Conservation (phyloP, 2,797 vertebrate genomes). For the Tenualosa ilisha region DNA sequence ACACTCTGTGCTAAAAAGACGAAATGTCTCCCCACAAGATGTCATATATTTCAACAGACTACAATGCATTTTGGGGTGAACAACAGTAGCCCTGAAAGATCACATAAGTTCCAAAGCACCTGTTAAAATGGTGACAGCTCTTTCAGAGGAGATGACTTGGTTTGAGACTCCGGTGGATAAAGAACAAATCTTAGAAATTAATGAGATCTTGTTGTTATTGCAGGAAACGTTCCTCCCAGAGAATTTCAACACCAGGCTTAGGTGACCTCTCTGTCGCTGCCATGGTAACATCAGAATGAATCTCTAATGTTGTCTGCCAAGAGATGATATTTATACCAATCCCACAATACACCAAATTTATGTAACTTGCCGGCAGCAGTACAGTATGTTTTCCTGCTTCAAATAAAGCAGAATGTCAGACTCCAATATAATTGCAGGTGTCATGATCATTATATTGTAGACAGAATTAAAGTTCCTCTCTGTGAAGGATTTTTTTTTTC, state of each 20-base stretch:
- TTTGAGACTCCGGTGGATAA: slow-evolving; percentile 27
- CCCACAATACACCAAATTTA: slow-evolving; percentile 18
- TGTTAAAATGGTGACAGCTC: slow-evolving; percentile 25
- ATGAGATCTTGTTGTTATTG: slow-evolving; percentile 50
- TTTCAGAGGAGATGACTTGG: slow-evolving; percentile 27
- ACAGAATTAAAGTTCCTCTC: slow-evolving; percentile 11
- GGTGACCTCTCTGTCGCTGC: slow-evolving; percentile 54
- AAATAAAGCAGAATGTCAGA: slow-evolving; percentile 23
- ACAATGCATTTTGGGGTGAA: background rate
- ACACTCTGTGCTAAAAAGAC: background rate
- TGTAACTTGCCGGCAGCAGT: slow-evolving; percentile 25
- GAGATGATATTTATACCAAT: slow-evolving; percentile 54
- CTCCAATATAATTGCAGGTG: slow-evolving; percentile 11
- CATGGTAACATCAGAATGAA: slow-evolving; percentile 54
- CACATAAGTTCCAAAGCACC: slow-evolving; percentile 6
- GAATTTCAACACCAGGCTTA: slow-evolving; percentile 47
- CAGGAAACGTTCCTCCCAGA: slow-evolving; percentile 31
- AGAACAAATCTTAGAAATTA: slow-evolving; percentile 42
- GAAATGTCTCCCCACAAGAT: background rate
- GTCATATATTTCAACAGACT: slow-evolving; percentile 12
- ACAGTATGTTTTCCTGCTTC: slow-evolving; percentile 34
- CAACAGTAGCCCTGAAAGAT: background rate
- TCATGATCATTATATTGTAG: slow-evolving; percentile 18
- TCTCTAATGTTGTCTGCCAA: slow-evolving; percentile 44
- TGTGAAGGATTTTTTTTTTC: background rate